Evolutionary conservation across 2,888 invertebrate species (phyloP), one percentile per base, ranked within the genome.

Genomic region (Anodontia alba): DNA sequence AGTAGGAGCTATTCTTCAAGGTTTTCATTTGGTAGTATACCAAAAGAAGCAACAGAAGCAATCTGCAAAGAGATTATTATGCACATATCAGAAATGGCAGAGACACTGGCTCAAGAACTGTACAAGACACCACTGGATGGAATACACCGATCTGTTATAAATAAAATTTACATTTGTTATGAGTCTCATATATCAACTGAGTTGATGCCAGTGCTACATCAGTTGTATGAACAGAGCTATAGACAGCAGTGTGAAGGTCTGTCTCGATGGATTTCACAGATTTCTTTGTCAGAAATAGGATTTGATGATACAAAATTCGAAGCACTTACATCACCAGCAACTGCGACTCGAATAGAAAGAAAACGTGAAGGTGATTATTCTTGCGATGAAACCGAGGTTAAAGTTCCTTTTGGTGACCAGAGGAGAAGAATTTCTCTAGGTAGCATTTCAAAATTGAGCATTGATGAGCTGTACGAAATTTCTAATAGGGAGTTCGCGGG

Each of bases 81-180:
- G 3, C 88, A 89, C 57, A 81, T 88, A n/a, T 71, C 70, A n/a
- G 70, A 82, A 36, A 84, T 86, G 69, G 75, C 86, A 20, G 57
- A 75, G 20, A 54, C 80, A 15, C 74, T 89, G 20, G 74, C 81
- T n/a, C 23, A 72, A 7, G 79, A 80, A 42, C 33, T 81, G 29
- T 70, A 67, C 46, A 78, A 69, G 8, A 57, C 46, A 0, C 54
- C 80, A 15, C 15, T 62, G 5, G 54, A 57, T 29, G 46, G 75
- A 31, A 70, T 82, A n/a, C 51, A 79, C 31, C 42, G 51, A 43
- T 73, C 67, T 66, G 80, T 76, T 46, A 49, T 72, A 23, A 87
- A 89, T 69, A 92, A 92, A 69, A 81, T 92, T 17, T 92, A 92
- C 88, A 81, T 91, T 66, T 88, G 90, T 54, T 93, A 93, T 76